These are phyloP conservation scores for Plebejus anna DNA, from an alignment of 2,888 invertebrate species.

Conservation along the genomic window DNA sequence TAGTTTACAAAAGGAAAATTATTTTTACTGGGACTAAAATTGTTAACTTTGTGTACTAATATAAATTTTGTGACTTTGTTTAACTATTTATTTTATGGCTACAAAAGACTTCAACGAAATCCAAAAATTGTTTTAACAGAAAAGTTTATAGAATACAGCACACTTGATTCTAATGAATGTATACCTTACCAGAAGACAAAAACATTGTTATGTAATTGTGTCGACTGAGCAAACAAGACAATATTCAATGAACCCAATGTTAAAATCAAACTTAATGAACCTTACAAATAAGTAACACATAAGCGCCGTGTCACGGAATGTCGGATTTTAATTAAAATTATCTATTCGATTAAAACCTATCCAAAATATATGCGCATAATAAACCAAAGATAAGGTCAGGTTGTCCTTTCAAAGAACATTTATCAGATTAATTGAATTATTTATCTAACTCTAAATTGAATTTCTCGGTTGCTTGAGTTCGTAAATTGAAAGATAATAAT, in stretches of 20 bases:
- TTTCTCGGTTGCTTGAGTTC: background rate
- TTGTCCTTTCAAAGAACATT: background rate
- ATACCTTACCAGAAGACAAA: background rate
- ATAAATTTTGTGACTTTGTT: no score
- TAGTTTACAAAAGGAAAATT: no score
- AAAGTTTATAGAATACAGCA: background rate
- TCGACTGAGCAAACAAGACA: background rate
- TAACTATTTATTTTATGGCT: background rate
- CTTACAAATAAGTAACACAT: background rate
- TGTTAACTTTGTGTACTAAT: no score
- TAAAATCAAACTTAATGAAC: background rate
- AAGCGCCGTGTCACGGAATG: conserved; percentile 5
- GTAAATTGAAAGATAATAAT: conserved; percentile 8
- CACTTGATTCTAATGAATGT: background rate
- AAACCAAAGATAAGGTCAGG: background rate
- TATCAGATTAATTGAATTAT: background rate
- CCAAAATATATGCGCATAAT: conserved; percentile 23
- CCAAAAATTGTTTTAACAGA: background rate
- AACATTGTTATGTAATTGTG: background rate
- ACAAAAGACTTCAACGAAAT: background rate
- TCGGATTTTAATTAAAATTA: conserved; percentile 26
- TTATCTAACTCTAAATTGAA: conserved; percentile 12
- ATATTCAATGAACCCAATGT: background rate
- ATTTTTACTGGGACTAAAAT: no score
- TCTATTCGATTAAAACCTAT: background rate